A percentile compares a stretch with the other conserved stretches of the same genome.
phyloP scores from a whole-genome alignment of 53 echinoderm and acorn worm species.

The Echinometra lucunter region DNA sequence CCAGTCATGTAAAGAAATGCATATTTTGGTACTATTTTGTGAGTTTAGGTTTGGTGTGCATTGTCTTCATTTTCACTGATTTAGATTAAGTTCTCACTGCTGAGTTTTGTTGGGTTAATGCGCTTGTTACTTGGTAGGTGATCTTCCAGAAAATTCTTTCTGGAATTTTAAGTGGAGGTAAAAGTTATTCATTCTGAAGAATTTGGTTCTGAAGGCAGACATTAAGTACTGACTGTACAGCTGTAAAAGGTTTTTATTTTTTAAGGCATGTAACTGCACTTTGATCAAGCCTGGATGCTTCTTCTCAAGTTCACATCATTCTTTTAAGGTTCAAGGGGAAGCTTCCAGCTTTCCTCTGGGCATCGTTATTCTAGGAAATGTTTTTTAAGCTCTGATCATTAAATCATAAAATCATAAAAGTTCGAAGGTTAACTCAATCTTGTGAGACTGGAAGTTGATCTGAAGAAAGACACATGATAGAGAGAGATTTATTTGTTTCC shows the following conservation, averaged over 20 bases:
- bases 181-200: background rate
- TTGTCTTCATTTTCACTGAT: background rate
- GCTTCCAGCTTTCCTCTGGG: background rate
- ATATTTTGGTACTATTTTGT: background rate
- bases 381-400: slow-evolving; percentile 25
- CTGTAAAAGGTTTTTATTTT: background rate
- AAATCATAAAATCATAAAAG: slow-evolving; percentile 12
- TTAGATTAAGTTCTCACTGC: background rate
- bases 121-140: too few relatives aligned
- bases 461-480: background rate
- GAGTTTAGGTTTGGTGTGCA: background rate
- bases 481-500: too few relatives aligned
- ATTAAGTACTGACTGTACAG: background rate
- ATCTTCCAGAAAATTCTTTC: too few relatives aligned
- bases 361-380: background rate
- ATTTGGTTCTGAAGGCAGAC: background rate
- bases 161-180: too few relatives aligned
- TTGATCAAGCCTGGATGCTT: background rate
- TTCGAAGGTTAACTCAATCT: background rate
- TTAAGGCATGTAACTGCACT: background rate
- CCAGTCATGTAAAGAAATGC: background rate
- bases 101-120: background rate
- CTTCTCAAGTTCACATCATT: background rate
- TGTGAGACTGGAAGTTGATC: background rate
- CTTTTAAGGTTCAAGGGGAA: background rate